Conservation (phyloP, 2,888 invertebrate species). For the Sminthurides aquaticus region DNA sequence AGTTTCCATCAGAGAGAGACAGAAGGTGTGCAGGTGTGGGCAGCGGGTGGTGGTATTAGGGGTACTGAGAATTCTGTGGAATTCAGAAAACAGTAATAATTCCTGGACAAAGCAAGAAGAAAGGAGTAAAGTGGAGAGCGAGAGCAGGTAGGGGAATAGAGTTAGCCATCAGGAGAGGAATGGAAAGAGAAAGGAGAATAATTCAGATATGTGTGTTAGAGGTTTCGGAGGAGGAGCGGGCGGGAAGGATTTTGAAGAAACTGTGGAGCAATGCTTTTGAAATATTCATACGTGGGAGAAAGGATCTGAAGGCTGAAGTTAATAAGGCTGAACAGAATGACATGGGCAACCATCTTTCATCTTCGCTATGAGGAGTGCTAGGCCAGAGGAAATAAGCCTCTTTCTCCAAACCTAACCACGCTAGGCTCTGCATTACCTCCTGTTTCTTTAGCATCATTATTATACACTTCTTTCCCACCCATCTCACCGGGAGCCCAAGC, state of each 20-base stretch:
- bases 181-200: not conserved
- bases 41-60: not conserved
- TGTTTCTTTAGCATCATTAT: not conserved
- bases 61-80: no score
- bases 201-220: not conserved
- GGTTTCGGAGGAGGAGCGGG: not conserved
- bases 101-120: not conserved
- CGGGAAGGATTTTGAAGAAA: not conserved
- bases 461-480: no score
- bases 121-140: not conserved
- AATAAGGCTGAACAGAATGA: conserved; percentile 9
- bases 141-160: not conserved
- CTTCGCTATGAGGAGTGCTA: not conserved
- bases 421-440: not conserved
- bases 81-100: not conserved
- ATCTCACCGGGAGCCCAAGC: no score
- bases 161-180: not conserved
- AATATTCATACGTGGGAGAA: conserved; percentile 2
- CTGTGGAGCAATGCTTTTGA: conserved; percentile 4
- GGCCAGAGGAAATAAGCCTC: not conserved
- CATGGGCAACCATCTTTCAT: conserved; percentile 9
- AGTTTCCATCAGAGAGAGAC: not conserved
- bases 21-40: not conserved
- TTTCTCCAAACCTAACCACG: not conserved
- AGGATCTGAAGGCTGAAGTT: conserved; percentile 8